Conservation (phyloP, 92 coral and sea anemone species). For the Phenganax marumi region DNA sequence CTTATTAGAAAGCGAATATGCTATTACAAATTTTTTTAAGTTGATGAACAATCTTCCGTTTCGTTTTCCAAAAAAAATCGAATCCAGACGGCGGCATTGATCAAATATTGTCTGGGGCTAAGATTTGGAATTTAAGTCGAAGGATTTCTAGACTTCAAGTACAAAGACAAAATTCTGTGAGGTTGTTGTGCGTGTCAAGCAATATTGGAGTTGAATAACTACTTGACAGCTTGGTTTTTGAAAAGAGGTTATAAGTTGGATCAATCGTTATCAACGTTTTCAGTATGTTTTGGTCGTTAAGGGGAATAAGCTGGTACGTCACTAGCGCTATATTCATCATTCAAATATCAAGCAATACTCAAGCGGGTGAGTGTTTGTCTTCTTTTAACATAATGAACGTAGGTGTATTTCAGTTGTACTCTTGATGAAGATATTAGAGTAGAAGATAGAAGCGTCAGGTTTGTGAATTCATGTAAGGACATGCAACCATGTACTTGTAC, state of each 20-base stretch:
- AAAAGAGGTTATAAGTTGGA: not conserved
- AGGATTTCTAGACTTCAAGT: no score
- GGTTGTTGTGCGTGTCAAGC: no score
- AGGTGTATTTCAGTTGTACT: not conserved
- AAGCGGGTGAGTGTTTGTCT: conserved; percentile 1
- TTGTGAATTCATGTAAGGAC: no score
- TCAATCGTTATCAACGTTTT: not conserved
- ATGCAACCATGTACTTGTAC: no score
- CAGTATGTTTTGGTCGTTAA: conserved; percentile 6
- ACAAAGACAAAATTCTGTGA: no score
- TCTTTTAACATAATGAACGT: not conserved
- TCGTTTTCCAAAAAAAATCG: not conserved
- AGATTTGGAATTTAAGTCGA: not conserved
- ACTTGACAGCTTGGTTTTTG: not conserved
- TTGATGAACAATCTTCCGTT: not conserved
- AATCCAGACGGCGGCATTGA: not conserved
- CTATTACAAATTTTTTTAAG: not conserved
- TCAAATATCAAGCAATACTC: not conserved
- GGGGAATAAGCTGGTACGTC: not conserved
- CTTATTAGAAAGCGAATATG: not conserved
- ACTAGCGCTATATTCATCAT: not conserved
- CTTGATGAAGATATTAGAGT: not conserved
- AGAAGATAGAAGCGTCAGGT: no score
- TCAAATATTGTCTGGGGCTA: not conserved
- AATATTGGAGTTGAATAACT: no score